Conservation (phyloP, 2,113 vertebrate species). For the Lampris megalopsis region DNA sequence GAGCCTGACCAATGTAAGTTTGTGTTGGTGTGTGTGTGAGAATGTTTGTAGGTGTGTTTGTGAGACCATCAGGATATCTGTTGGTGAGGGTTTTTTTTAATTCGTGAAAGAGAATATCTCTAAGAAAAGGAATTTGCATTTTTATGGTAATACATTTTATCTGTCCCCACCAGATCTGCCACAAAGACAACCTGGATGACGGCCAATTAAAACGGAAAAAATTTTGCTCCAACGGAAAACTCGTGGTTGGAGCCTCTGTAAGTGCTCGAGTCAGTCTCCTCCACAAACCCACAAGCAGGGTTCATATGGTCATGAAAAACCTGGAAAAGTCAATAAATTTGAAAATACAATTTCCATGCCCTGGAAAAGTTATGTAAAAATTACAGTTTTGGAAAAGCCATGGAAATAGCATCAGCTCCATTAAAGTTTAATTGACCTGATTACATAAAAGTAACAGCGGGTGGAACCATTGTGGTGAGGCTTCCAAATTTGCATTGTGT, state of each 20-base stretch:
- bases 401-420: too few species aligned
- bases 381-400: too few species aligned
- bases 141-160: neutral
- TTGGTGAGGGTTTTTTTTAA: too few species aligned
- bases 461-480: too few species aligned
- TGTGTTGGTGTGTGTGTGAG: neutral
- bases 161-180: constrained; percentile 82
- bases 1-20: constrained; percentile 87
- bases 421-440: too few species aligned
- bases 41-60: neutral
- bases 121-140: neutral
- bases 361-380: too few species aligned
- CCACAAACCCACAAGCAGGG: neutral
- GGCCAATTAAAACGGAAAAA: constrained; percentile 65
- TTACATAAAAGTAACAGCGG: too few species aligned
- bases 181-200: constrained; percentile 62
- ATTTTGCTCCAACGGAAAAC: constrained; percentile 82
- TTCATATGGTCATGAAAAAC: too few species aligned
- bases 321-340: too few species aligned
- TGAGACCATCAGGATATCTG: neutral
- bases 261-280: constrained; percentile 42
- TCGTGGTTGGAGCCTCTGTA: constrained; percentile 77
- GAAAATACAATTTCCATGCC: too few species aligned
- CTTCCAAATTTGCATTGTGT: too few species aligned
- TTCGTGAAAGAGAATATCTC: neutral